Percentiles rank a stretch among this genome's conserved stretches.
phyloP scores from a whole-genome alignment of 1,140 invertebrate species.

The Drosophila nebulosa region DNA sequence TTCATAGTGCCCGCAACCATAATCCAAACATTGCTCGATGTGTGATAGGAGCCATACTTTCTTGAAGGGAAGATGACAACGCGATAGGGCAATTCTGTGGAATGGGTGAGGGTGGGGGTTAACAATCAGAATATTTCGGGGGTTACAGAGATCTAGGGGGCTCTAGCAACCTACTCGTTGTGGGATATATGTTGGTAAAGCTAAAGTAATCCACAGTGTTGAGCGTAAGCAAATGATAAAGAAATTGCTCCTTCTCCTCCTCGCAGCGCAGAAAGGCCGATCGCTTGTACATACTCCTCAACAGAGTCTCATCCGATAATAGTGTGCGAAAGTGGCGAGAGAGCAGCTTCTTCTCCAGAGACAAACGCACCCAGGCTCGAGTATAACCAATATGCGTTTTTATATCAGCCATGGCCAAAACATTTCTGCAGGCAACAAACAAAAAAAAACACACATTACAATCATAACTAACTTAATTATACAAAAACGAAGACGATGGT shows the following conservation, averaged over 20 bases:
- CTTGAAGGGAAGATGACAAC: conserved; percentile 95
- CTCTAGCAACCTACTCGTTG: conserved; percentile 87
- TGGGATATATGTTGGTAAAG: conserved; percentile 98
- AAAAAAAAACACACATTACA: not conserved
- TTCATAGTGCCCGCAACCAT: conserved; percentile 94
- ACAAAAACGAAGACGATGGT: too few relatives aligned
- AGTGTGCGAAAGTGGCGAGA: conserved; percentile 95
- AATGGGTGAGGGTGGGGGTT: too few relatives aligned
- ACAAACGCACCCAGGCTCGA: conserved; percentile 96
- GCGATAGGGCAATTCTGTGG: conserved; percentile 92
- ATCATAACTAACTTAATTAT: not conserved
- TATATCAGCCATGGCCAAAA: conserved; percentile 98
- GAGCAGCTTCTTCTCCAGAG: conserved; percentile 98
- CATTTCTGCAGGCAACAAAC: conserved; percentile 85
- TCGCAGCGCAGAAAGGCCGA: conserved; percentile 98
- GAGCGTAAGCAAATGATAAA: conserved; percentile 97
- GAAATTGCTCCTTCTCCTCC: conserved; percentile 98
- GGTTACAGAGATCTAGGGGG: not conserved
- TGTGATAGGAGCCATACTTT: conserved; percentile 89
- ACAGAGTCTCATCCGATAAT: conserved; percentile 90
- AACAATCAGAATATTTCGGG: not conserved
- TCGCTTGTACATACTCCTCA: conserved; percentile 96
- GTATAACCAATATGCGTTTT: conserved; percentile 99
- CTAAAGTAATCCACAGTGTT: conserved; percentile 99
- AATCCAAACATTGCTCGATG: conserved; percentile 96